Evolutionary conservation across 2,113 vertebrate species (phyloP), one percentile per base, ranked within the genome.

Genomic region (Nibea albiflora): DNA sequence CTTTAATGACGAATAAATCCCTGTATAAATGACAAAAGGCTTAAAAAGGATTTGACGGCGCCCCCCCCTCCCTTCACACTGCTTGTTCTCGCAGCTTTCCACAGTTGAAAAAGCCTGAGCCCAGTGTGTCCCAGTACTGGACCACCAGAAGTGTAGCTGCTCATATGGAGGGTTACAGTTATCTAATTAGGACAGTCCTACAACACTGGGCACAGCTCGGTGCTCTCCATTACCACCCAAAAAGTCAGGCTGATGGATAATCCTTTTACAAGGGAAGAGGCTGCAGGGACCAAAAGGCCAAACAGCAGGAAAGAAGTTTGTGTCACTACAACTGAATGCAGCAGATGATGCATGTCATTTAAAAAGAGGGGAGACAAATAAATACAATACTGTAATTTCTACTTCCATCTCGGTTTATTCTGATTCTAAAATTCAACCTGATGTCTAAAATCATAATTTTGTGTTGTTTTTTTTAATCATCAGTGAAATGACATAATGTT

Each of bases 151-250:
- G 93, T 93, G 95, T 10, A 81, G 93, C 93, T 94, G 95, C 94
- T 96, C 94, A 95, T 94, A 95, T 93, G 94, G 94, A 94, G 94
- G 95, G 95, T 96, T 96, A 96, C 95, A 95, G 95, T 97, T 95
- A 96, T 96, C 95, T 96, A 95, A 97, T 96, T 96, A 96, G 93
- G 92, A 79, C 88, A 58, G 87, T 85, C 89, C 88, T 86, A 94
- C 90, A 92, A 94, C 93, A 73, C 90, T 88, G 88, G 84, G 87
- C 90, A 85, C 88, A 92, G 93, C 93, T 95, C 94, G 85, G 90
- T 92, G 92, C 92, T 93, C 91, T 39, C 68, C 24, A 31, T n/a
- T 10, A 44, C 31, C 57, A 39, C 31, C 31, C 31, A 58, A 57
- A 65, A 28, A 78, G 70, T 65, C 72, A 70, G 62, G 24, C 65